A percentile compares a stretch with the other conserved stretches of the same genome.
These are phyloP conservation scores for Pseudolaguvia tuberculata DNA, from an alignment of 2,113 vertebrate species.

Conservation along the genomic window DNA sequence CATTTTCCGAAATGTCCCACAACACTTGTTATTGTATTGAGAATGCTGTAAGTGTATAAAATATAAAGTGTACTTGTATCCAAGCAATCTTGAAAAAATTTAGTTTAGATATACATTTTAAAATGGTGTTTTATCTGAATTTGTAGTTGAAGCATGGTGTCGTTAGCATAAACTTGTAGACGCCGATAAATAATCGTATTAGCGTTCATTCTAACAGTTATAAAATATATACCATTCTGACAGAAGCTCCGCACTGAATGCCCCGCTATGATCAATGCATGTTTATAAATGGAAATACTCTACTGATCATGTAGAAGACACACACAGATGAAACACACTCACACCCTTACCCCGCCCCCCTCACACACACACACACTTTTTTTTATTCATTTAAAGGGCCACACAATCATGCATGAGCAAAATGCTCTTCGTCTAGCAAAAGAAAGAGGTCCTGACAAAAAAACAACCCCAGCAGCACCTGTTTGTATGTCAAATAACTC, in stretches of 20 bases:
- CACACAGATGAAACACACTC: neutral
- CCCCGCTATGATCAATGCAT: constrained; percentile 16
- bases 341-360: no score
- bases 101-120: neutral
- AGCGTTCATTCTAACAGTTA: constrained; percentile 6
- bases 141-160: neutral
- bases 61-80: neutral
- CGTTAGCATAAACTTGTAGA: neutral
- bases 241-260: constrained; percentile 5
- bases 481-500: constrained; percentile 42
- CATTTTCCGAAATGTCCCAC: no score
- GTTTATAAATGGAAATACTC: constrained; percentile 27
- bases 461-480: constrained; percentile 37
- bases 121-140: neutral
- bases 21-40: no score
- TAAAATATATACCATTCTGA: constrained; percentile 20
- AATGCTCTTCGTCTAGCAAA: constrained; percentile 11
- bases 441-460: constrained; percentile 36
- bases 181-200: neutral
- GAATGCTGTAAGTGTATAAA: no score
- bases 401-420: constrained; percentile 14
- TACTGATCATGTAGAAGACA: constrained; percentile 12
- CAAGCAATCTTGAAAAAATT: neutral
- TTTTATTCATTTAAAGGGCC: constrained; percentile 23
- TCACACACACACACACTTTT: constrained; percentile 3